Conservation (phyloP, 2,113 vertebrate species). For the Gnathonemus longibarbis region DNA sequence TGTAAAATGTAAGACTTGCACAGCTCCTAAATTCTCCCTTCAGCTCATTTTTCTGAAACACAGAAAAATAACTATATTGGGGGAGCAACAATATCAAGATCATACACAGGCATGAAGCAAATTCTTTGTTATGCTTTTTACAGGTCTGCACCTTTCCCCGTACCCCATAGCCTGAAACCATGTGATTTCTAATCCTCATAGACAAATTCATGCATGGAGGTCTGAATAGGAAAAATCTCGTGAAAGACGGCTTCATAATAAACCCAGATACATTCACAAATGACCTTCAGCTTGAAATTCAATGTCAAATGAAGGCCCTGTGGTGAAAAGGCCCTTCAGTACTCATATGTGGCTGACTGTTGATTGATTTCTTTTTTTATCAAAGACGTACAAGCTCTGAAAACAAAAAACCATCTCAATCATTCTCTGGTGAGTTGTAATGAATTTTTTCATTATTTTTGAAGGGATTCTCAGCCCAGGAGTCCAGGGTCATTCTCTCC, state of each 20-base stretch:
- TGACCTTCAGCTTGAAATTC: background rate
- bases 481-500: background rate
- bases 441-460: background rate
- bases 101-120: background rate
- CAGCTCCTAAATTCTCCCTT: background rate
- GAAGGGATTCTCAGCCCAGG: background rate
- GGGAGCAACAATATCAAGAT: background rate
- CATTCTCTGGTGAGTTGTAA: background rate
- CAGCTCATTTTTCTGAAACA: background rate
- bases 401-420: background rate
- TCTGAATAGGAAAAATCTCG: conserved; percentile 23
- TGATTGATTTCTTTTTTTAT: background rate
- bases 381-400: background rate
- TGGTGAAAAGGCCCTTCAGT: background rate
- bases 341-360: background rate
- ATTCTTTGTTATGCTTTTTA: conserved; percentile 5
- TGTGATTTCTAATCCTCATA: conserved; percentile 37
- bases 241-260: background rate
- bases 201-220: conserved; percentile 19
- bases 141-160: background rate
- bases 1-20: background rate
- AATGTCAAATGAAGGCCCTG: background rate
- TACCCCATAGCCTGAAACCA: conserved; percentile 12
- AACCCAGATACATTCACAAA: conserved; percentile 32
- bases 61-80: background rate